These are phyloP conservation scores for Lottia scabra DNA, from an alignment of 2,888 invertebrate species.

Conservation along the genomic window DNA sequence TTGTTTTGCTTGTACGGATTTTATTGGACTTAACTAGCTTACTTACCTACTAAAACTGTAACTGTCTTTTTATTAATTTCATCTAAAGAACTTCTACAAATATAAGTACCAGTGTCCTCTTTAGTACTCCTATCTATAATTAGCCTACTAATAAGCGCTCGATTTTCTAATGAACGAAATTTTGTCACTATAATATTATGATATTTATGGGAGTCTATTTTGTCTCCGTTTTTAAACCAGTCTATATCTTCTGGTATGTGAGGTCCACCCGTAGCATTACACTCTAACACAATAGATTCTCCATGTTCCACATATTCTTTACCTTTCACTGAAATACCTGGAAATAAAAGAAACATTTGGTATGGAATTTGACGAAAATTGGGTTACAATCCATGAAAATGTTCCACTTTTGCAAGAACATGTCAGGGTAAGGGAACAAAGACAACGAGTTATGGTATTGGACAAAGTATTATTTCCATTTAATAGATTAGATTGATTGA, in stretches of 20 bases:
- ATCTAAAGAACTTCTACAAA: slow-evolving; percentile 55
- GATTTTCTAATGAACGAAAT: slow-evolving; percentile 50
- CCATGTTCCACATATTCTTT: slow-evolving; percentile 58
- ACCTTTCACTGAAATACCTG: slow-evolving; percentile 23
- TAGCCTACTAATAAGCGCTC: slow-evolving; percentile 55
- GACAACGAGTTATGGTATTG: too few species aligned
- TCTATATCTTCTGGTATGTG: slow-evolving; percentile 61
- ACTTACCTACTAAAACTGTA: slow-evolving; percentile 60
- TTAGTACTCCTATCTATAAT: slow-evolving; percentile 51
- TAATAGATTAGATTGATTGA: too few species aligned
- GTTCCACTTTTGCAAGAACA: too few species aligned
- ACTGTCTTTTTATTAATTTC: slow-evolving; percentile 56
- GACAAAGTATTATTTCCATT: too few species aligned
- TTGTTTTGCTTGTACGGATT: too few species aligned
- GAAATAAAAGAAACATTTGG: too few species aligned
- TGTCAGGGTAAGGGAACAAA: too few species aligned
- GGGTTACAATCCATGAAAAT: too few species aligned
- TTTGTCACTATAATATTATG: slow-evolving; percentile 58
- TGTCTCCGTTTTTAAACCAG: slow-evolving; percentile 62
- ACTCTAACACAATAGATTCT: slow-evolving; percentile 48
- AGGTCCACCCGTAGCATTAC: slow-evolving; percentile 62
- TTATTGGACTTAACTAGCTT: background rate
- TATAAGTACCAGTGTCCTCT: slow-evolving; percentile 58
- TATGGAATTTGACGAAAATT: too few species aligned
- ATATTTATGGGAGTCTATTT: slow-evolving; percentile 46